Evolutionary conservation across 2,113 vertebrate genomes (phyloP), one percentile per base, ranked within the genome.

Genomic region (Phylloscopus whistleri): DNA sequence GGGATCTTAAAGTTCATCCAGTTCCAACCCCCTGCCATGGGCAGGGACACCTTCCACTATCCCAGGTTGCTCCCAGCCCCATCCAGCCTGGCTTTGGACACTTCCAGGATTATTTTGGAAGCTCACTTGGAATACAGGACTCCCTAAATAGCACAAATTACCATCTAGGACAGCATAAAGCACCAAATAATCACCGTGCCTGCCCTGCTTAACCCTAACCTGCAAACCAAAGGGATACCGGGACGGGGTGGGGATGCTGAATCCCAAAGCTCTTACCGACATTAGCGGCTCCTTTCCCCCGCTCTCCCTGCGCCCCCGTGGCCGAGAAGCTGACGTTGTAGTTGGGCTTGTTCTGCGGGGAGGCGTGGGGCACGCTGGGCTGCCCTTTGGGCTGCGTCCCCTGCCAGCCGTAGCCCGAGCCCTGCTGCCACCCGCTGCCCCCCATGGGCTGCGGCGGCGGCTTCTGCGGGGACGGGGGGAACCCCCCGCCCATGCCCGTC

Each of bases 311-410:
- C 9, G 97, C 96, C 23, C 98, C 98, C 94, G 98, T 87, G 9
- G 97, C 90, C 3, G 98, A 98, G 97, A 99, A 99, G 95, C 98
- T 99, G 81, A 99, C 98, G 0, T 99, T 99, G 98, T 99, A 99
- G 93, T 99, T 99, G 87, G 99, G 99, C 31, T 99, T 98, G 96
- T 99, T 99, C 96, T 99, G 99, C 6, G 99, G 99, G 2, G 99
- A 99, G 35, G 98, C 98, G 76, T 99, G 99, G 3, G 99, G 97
- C 96, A 97, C 95, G 73, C 98, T 51, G n/a, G 98, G 97, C 93
- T 97, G 98, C 0, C 60, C 88, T 59, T 98, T 98, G 30, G 97
- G 6, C 59, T 96, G 98, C 7, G 97, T 79, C 95, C 96, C 98
- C 92, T 98, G 98, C 98, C 98, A 98, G 79, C 94, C 86, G 17